Percentiles rank a stretch among this genome's conserved stretches.
phyloP scores from a whole-genome alignment of 2,888 invertebrate genomes.

The Acrobasis repandana region DNA sequence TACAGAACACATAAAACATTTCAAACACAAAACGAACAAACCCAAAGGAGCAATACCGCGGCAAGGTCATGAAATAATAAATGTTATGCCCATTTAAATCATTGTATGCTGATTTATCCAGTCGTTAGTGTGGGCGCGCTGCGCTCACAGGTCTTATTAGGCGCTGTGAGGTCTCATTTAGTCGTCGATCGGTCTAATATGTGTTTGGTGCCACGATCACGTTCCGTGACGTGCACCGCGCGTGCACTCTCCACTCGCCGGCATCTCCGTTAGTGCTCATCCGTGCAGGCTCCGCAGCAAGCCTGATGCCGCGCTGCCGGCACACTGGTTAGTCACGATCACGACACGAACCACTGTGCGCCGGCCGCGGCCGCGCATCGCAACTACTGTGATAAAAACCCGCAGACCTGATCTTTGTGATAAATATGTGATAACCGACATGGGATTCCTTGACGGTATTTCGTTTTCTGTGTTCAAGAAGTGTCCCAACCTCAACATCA shows the following conservation, averaged over 20 bases:
- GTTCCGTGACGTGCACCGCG: slow-evolving; percentile 49
- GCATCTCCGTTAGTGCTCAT: slow-evolving; percentile 28
- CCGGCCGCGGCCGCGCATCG: slow-evolving; percentile 51
- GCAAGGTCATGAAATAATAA: slow-evolving; percentile 31
- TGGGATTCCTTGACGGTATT: slow-evolving; percentile 65
- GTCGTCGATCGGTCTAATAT: slow-evolving; percentile 4
- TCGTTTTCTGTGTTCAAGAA: slow-evolving; percentile 73
- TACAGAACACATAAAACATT: not conserved
- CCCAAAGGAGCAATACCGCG: slow-evolving; percentile 11
- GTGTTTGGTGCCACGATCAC: slow-evolving; percentile 32
- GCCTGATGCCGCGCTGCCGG: slow-evolving; percentile 50
- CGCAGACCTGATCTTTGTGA: slow-evolving; percentile 43
- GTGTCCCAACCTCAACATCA: slow-evolving; percentile 67
- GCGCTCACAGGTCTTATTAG: slow-evolving; percentile 32
- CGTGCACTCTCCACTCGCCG: slow-evolving; percentile 27
- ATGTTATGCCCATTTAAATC: slow-evolving; percentile 35
- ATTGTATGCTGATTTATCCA: slow-evolving; percentile 32
- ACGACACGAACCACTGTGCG: slow-evolving; percentile 48
- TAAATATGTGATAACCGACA: slow-evolving; percentile 57
- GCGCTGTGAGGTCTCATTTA: slow-evolving; percentile 19
- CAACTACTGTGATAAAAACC: slow-evolving; percentile 52
- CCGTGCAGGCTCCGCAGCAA: slow-evolving; percentile 36
- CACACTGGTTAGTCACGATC: slow-evolving; percentile 59
- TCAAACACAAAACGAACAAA: slow-evolving; percentile 1
- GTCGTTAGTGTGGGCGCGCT: slow-evolving; percentile 37